Evolutionary conservation across 2,113 vertebrate species (phyloP), one percentile per base, ranked within the genome.

Genomic region (Pseudorectes ferrugineus): DNA sequence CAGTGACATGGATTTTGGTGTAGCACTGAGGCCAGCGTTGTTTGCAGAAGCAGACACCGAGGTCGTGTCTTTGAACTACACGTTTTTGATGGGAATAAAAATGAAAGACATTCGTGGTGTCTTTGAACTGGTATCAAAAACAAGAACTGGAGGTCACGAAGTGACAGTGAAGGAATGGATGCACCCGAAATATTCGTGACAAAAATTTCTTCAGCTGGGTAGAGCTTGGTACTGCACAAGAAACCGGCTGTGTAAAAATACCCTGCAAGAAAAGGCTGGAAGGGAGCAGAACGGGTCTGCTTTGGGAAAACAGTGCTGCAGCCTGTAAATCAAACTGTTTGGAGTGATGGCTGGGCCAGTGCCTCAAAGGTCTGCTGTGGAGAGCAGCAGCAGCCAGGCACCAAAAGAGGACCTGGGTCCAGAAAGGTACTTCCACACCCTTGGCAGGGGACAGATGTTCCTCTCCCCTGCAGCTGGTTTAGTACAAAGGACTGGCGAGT

Each of bases 51-150:
- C 71, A 85, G 88, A 59, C 51, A 40, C 73, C 91, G 66, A 94
- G 95, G 93, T 96, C 49, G 3, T 73, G 63, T 88, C 80, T 89
- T 93, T 95, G 94, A 95, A 88, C 95, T 89, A 46, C 51, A 33
- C 8, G 46, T 62, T 89, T 89, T 95, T 92, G 88, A 79, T 88
- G 76, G 77, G 91, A 91, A 91, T 95, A 66, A 80, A 95, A 95
- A 92, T 89, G 79, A 92, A 94, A 97, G 88, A 59, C 1, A 0
- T 95, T 95, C 40, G n/a, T 71, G 14, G 40, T 90, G 72, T 38
- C 70, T 97, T 95, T 94, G 91, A 96, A 90, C 40, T 13, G 38
- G 74, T 80, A 96, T 95, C 74, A 93, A 68, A 94, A 66, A 9
- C 46, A 61, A 92, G 83, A 88, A 54, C 83, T 85, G 59, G 83